Conservation (phyloP, 2,113 vertebrate species). For the Lamprotornis superbus region DNA sequence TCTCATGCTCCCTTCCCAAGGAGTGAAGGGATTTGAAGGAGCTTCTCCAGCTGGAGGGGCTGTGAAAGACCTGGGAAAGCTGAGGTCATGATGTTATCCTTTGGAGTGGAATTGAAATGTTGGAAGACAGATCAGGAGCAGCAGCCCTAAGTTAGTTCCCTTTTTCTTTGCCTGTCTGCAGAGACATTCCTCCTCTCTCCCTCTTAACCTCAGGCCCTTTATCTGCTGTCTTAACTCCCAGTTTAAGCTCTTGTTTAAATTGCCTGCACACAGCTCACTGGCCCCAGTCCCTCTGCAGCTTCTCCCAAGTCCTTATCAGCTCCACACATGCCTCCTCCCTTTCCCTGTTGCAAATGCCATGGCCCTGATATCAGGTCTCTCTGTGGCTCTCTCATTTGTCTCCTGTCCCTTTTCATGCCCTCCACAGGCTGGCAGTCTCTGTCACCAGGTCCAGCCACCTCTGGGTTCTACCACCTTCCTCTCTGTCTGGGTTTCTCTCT, state of each 20-base stretch:
- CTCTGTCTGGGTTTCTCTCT: background rate
- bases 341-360: background rate
- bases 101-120: background rate
- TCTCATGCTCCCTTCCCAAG: background rate
- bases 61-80: background rate
- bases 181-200: fast-evolving
- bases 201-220: background rate
- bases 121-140: background rate
- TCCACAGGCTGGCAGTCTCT: background rate
- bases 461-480: background rate
- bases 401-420: background rate
- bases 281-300: background rate
- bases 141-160: background rate
- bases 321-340: background rate
- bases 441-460: background rate
- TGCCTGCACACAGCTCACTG: background rate
- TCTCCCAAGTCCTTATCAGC: background rate
- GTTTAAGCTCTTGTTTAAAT: background rate
- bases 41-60: background rate
- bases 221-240: background rate
- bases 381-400: background rate
- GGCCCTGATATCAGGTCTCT: background rate
- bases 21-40: background rate
- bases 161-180: background rate
- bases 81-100: background rate